A percentile compares a stretch with the other conserved stretches of the same genome.
Evolutionary conservation across 1,140 invertebrate species (phyloP).

Genomic region (Brachionus koreanus): DNA sequence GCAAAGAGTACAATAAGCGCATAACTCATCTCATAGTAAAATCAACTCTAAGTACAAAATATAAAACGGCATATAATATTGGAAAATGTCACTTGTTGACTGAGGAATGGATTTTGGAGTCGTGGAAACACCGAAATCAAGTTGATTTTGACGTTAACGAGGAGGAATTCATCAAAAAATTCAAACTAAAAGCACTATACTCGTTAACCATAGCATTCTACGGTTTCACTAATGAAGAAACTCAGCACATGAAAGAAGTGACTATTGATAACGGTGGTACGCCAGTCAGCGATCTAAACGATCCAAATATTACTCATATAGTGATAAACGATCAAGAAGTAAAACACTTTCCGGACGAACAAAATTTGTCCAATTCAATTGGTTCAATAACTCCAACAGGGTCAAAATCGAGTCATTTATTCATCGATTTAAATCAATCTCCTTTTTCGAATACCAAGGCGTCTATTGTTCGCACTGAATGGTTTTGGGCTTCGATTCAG

Average conservation of each 20-base stretch:
- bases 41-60: slow-evolving; percentile 78
- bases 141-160: slow-evolving; percentile 66
- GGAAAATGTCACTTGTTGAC: slow-evolving; percentile 76
- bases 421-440: slow-evolving; percentile 52
- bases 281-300: slow-evolving; percentile 68
- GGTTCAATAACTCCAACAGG: slow-evolving; percentile 48
- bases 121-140: slow-evolving; percentile 72
- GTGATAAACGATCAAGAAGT: slow-evolving; percentile 64
- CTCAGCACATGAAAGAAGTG: slow-evolving; percentile 82
- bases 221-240: slow-evolving; percentile 81
- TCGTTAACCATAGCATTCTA: slow-evolving; percentile 78
- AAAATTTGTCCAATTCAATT: slow-evolving; percentile 36
- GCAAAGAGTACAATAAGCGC: slow-evolving; percentile 77
- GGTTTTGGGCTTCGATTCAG: slow-evolving; percentile 44
- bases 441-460: not conserved
- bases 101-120: slow-evolving; percentile 76
- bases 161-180: slow-evolving; percentile 62
- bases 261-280: slow-evolving; percentile 76
- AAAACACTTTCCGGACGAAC: slow-evolving; percentile 47
- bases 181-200: slow-evolving; percentile 80
- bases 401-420: slow-evolving; percentile 49
- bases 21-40: slow-evolving; percentile 88
- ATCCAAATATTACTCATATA: slow-evolving; percentile 80
- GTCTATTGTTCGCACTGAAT: slow-evolving; percentile 42
- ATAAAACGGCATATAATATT: slow-evolving; percentile 73